phyloP scores from a whole-genome alignment of 2,888 invertebrate species.

The Oscheius sp. region DNA sequence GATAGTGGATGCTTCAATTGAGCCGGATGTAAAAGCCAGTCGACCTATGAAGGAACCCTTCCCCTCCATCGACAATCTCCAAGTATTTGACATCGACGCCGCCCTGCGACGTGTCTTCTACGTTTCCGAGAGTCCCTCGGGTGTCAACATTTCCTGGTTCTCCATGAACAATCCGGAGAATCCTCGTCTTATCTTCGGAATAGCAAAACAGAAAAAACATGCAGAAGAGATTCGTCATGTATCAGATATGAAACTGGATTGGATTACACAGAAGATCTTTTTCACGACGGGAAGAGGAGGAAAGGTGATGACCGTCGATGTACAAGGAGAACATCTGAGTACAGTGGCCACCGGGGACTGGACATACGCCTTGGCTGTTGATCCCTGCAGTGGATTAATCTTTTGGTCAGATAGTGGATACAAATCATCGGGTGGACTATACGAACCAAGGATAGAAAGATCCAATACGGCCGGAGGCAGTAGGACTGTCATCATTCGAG shows the following conservation, averaged over 20 bases:
- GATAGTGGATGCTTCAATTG: slow-evolving; percentile 86
- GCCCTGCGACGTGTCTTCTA: slow-evolving; percentile 61
- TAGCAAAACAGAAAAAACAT: slow-evolving; percentile 49
- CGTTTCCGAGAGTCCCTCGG: slow-evolving; percentile 66
- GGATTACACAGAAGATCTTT: slow-evolving; percentile 95
- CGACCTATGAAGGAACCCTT: slow-evolving; percentile 53
- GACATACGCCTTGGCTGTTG: slow-evolving; percentile 91
- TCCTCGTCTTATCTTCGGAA: slow-evolving; percentile 61
- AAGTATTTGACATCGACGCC: slow-evolving; percentile 69
- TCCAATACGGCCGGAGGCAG: slow-evolving; percentile 95
- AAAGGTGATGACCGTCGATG: slow-evolving; percentile 54
- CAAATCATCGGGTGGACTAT: slow-evolving; percentile 64
- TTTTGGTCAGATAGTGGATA: slow-evolving; percentile 84
- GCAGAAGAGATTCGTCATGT: slow-evolving; percentile 60
- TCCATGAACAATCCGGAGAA: slow-evolving; percentile 68
- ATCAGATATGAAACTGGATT: slow-evolving; percentile 78
- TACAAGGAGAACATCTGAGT: slow-evolving; percentile 49
- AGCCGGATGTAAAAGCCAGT: slow-evolving; percentile 49
- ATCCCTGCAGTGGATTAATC: slow-evolving; percentile 91
- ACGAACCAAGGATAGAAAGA: slow-evolving; percentile 80
- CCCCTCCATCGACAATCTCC: slow-evolving; percentile 62
- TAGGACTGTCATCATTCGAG: slow-evolving; percentile 81
- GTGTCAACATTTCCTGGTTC: slow-evolving; percentile 69
- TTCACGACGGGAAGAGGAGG: slow-evolving; percentile 96
- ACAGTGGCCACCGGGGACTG: slow-evolving; percentile 83